Percentiles rank a stretch among this genome's conserved stretches.
Conservation (phyloP, 2,113 vertebrate genomes). For the Ranitomeya variabilis region DNA sequence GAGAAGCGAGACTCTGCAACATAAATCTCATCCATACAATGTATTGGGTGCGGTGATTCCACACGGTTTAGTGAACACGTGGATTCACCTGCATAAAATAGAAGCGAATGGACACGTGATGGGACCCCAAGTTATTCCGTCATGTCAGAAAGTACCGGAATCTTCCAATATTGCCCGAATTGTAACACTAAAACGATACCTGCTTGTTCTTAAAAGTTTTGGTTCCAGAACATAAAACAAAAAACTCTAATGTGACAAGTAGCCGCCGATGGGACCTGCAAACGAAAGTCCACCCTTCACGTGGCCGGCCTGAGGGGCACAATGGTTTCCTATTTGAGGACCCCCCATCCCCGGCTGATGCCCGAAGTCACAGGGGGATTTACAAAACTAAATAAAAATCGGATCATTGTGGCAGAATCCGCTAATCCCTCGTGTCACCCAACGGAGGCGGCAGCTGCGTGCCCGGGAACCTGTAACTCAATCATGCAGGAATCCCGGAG, state of each 20-base stretch:
- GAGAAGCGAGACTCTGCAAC: too few species aligned
- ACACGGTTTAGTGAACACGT: too few species aligned
- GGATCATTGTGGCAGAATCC: background rate
- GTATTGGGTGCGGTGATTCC: too few species aligned
- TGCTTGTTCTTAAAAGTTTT: background rate
- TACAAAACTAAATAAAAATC: background rate
- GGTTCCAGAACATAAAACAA: background rate
- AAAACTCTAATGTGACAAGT: background rate
- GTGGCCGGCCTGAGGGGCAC: background rate
- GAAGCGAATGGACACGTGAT: background rate
- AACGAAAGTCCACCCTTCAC: background rate
- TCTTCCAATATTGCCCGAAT: background rate
- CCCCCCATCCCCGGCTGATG: background rate
- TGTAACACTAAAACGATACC: background rate
- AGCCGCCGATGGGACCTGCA: background rate
- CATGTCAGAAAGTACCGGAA: background rate
- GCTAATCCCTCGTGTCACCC: background rate
- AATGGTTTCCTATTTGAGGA: conserved; percentile 14
- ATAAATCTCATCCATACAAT: too few species aligned
- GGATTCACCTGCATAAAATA: too few species aligned
- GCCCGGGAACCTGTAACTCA: conserved; percentile 8
- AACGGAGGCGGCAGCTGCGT: background rate
- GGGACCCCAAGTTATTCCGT: background rate
- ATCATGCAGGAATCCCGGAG: background rate
- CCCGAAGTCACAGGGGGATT: background rate